A percentile compares a stretch with the other conserved stretches of the same genome.
Conservation (phyloP, 2,797 vertebrate genomes). For the Pipistrellus nathusii region DNA sequence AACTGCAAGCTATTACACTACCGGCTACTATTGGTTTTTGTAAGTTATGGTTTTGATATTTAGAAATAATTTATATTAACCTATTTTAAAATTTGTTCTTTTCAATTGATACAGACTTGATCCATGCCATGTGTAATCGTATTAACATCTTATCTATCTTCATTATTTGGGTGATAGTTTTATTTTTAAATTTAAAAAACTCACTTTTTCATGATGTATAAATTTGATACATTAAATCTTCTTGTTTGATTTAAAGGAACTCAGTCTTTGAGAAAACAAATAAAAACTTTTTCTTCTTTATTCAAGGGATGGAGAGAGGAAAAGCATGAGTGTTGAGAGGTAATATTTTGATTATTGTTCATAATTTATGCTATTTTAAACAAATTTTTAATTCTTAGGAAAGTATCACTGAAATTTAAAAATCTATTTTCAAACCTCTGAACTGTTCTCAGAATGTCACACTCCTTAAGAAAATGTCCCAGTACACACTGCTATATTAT, state of each 20-base stretch:
- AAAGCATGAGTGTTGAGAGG: slow-evolving; percentile 99
- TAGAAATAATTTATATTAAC: slow-evolving; percentile 40
- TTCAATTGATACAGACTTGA: slow-evolving; percentile 24
- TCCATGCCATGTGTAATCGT: background rate
- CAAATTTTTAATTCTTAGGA: slow-evolving; percentile 52
- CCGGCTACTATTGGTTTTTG: background rate
- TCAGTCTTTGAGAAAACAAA: slow-evolving; percentile 51
- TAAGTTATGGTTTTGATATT: slow-evolving; percentile 18
- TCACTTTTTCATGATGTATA: slow-evolving; percentile 14
- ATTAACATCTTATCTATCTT: background rate
- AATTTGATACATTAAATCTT: slow-evolving; percentile 50
- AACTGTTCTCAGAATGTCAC: background rate
- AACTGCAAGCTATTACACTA: background rate
- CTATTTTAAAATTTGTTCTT: slow-evolving; percentile 54
- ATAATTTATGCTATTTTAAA: slow-evolving; percentile 12
- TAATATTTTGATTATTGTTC: slow-evolving; percentile 82
- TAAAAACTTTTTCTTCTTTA: slow-evolving; percentile 73
- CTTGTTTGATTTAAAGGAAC: slow-evolving; percentile 1
- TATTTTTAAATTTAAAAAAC: slow-evolving; percentile 60
- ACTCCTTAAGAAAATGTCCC: background rate
- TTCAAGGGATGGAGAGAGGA: slow-evolving; percentile 95
- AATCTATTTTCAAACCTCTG: background rate
- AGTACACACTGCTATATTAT: background rate
- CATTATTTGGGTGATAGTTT: slow-evolving; percentile 17
- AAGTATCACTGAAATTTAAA: background rate